Percentiles rank a stretch among this genome's conserved stretches.
These are phyloP conservation scores for Palloptera scutellata DNA, from an alignment of 2,888 invertebrate genomes.

Conservation along the genomic window DNA sequence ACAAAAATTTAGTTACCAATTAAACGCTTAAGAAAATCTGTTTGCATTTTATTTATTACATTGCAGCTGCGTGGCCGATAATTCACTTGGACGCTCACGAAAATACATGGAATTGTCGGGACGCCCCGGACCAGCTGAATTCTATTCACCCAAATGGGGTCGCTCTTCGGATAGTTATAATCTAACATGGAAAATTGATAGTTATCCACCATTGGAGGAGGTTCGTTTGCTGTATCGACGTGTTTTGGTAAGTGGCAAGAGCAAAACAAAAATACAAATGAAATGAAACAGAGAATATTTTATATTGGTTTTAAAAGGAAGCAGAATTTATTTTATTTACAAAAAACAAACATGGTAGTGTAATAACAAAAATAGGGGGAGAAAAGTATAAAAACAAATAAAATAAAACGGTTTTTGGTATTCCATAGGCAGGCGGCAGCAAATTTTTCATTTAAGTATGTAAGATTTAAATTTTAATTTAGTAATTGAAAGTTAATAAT, in stretches of 20 bases:
- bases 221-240: conserved; percentile 75
- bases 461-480: too few species aligned
- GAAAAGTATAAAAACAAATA: neutral
- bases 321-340: conserved; percentile 18
- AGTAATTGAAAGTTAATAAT: too few species aligned
- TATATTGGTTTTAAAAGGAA: neutral
- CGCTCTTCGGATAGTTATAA: conserved; percentile 70
- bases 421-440: too few species aligned
- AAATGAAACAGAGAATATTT: conserved; percentile 12
- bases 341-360: neutral
- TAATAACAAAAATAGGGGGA: neutral
- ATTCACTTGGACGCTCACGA: conserved; percentile 73
- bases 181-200: conserved; percentile 75
- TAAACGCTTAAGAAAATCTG: too few species aligned
- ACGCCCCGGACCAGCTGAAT: conserved; percentile 74
- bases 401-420: neutral
- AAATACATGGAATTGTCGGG: conserved; percentile 78
- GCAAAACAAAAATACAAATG: conserved; percentile 1
- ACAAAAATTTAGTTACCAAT: conserved; percentile 37
- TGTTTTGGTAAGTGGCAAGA: conserved; percentile 70
- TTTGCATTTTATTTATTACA: conserved; percentile 22
- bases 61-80: conserved; percentile 74
- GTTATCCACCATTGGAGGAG: conserved; percentile 76
- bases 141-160: conserved; percentile 73
- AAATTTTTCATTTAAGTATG: too few species aligned